Conservation (phyloP, 2,888 invertebrate species). For the Agrotis exclamationis region DNA sequence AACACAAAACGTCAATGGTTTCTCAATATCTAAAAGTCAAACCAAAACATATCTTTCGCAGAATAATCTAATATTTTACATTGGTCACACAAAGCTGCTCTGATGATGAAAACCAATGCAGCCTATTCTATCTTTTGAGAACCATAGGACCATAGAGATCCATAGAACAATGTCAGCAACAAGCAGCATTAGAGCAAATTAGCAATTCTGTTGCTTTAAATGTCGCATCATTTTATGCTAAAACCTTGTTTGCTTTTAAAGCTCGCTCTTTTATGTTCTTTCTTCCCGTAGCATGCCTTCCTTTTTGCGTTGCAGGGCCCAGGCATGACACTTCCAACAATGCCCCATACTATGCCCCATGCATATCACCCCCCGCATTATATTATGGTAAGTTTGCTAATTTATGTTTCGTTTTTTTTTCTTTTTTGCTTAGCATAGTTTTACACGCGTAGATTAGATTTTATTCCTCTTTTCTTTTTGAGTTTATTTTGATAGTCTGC, state of each 20-base stretch:
- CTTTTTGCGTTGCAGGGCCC: constrained; percentile 89
- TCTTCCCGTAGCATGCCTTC: constrained; percentile 87
- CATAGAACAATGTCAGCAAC: constrained; percentile 4
- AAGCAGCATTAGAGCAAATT: constrained; percentile 37
- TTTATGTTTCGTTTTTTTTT: constrained; percentile 46
- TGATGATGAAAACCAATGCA: neutral
- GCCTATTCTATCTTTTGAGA: constrained; percentile 15
- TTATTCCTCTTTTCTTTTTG: constrained; percentile 10
- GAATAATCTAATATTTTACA: neutral
- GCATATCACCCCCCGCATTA: constrained; percentile 91
- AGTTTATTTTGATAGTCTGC: constrained; percentile 26
- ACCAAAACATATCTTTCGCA: neutral
- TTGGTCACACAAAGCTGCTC: constrained; percentile 8
- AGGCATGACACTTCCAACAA: constrained; percentile 89
- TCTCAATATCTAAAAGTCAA: constrained; percentile 29
- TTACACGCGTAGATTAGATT: constrained; percentile 54
- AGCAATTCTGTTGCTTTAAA: constrained; percentile 69
- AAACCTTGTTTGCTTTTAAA: constrained; percentile 62
- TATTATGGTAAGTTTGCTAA: constrained; percentile 88
- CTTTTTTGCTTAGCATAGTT: constrained; percentile 59
- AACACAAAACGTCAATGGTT: constrained; percentile 20
- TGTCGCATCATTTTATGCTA: constrained; percentile 70
- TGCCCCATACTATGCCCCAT: constrained; percentile 90
- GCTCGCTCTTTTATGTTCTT: constrained; percentile 72
- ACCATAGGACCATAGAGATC: constrained; percentile 16